Base-by-base conservation (phyloP, 2,797 vertebrate genomes). In the Pogonophryne albipinna region DNA sequence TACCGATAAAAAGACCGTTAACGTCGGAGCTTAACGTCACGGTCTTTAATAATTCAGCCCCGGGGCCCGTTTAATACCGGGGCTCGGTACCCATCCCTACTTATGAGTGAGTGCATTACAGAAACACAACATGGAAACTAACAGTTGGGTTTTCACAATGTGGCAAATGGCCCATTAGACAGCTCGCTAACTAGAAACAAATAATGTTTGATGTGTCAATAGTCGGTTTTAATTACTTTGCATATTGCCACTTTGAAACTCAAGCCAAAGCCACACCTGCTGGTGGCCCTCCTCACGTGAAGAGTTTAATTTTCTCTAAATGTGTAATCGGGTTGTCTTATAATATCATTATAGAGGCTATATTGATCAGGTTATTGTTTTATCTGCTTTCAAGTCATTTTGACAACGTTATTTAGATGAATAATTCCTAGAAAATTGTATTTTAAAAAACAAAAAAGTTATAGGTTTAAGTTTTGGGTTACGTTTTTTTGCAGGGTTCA, bases 131-230 rank as follows among this genome's bases (percentile, higher is more conserved):
- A 27, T 27, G 23, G 23, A 27, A 27, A 27, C 23, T 27, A 60
- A 68, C 50, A 31, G 50, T 38, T 69, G 71, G 13, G 3, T 73
- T 56, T 55, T 55, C 13, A 49, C 56, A 15, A 20, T 45, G n/a
- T 66, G 63, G 59, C 45, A 75, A 71, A 31, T 14, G 23, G 16
- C 45, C 45, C 14, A 19, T 11, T 34, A 34, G 51, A 10, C 45
- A 42, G 27, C 2, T 34, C 8, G 0, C 42, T 13, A 59, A 47
- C n/a, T 34, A 56, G 58, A 68, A 52, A 49, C 66, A 49, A 56
- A 66, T 27, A 4, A 53, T 11, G 27, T 49, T 42, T 74, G 45
- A 80, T 50, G 64, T 63, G 58, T 41, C 58, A 74, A 20, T 58
- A 60, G 19, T 49, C 20, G 10, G 31, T 65, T 74, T 45, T 17